Conservation (phyloP, 2,797 vertebrate genomes). For the Sus cebifrons region DNA sequence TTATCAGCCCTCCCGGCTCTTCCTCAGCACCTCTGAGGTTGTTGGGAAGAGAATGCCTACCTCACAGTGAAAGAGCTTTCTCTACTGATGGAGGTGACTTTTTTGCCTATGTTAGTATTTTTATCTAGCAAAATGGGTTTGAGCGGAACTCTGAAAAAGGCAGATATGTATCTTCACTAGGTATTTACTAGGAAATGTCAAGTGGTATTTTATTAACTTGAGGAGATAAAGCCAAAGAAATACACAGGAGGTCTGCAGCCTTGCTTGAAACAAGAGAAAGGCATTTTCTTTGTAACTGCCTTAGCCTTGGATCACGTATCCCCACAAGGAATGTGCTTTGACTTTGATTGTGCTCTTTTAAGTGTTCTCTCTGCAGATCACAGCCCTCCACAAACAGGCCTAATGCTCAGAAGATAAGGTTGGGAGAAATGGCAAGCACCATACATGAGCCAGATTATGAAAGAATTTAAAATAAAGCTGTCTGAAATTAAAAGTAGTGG, state of each 20-base stretch:
- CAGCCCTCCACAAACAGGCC: background rate
- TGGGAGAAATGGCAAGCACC: background rate
- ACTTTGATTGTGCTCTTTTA: slow-evolving; percentile 80
- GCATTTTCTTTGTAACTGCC: slow-evolving; percentile 72
- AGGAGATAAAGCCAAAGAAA: slow-evolving; percentile 78
- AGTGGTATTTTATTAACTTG: slow-evolving; percentile 81
- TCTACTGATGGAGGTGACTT: slow-evolving; percentile 64
- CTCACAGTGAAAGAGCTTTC: slow-evolving; percentile 56
- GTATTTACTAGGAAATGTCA: slow-evolving; percentile 86
- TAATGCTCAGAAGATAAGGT: slow-evolving; percentile 42
- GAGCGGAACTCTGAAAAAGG: slow-evolving; percentile 81
- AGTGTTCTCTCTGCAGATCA: slow-evolving; percentile 82
- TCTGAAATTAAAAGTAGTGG: background rate
- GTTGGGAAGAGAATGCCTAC: background rate
- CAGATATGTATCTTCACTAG: slow-evolving; percentile 80
- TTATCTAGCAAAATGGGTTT: slow-evolving; percentile 79
- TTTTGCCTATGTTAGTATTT: slow-evolving; percentile 66
- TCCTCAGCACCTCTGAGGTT: background rate
- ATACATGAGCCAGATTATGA: background rate
- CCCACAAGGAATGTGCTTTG: slow-evolving; percentile 77
- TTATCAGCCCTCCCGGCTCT: background rate
- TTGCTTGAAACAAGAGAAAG: slow-evolving; percentile 69
- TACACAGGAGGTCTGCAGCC: slow-evolving; percentile 75
- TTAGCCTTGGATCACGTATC: slow-evolving; percentile 77
- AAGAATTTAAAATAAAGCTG: background rate